Percentiles rank a stretch among this genome's conserved stretches.
Evolutionary conservation across 1,140 invertebrate genomes (phyloP).

Genomic region (Diabrotica virgifera): DNA sequence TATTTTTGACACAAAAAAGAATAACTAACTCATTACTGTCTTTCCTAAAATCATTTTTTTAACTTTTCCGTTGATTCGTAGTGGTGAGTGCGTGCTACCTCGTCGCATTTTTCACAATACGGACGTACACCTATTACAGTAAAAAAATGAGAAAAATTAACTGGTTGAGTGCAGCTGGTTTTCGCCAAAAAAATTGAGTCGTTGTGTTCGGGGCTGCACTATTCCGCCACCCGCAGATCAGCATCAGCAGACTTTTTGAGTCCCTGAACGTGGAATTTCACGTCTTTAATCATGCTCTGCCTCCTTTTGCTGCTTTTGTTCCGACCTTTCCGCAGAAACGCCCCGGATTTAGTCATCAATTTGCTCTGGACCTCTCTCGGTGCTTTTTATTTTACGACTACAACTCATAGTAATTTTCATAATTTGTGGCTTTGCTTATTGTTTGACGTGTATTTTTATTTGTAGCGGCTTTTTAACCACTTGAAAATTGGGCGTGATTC

Average conservation of each 20-base stretch:
- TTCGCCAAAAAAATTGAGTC: not conserved
- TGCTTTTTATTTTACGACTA: not conserved
- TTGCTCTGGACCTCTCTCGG: not conserved
- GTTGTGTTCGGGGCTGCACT: not conserved
- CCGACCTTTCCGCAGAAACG: conserved; percentile 1
- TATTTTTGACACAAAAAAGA: too few relatives aligned
- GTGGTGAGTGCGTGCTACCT: too few relatives aligned
- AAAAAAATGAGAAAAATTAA: too few relatives aligned
- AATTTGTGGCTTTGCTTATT: conserved; percentile 1
- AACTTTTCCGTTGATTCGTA: too few relatives aligned
- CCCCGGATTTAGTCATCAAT: conserved; percentile 1
- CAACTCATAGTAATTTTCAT: conserved; percentile 2
- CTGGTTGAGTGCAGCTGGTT: not conserved
- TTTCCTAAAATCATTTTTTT: too few relatives aligned
- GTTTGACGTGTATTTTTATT: conserved; percentile 1
- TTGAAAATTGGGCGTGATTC: not conserved
- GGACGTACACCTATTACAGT: too few relatives aligned
- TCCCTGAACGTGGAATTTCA: conserved; percentile 1
- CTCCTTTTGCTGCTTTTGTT: not conserved
- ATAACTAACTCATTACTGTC: too few relatives aligned
- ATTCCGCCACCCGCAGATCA: not conserved
- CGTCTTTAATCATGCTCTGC: not conserved
- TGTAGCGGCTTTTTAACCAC: not conserved
- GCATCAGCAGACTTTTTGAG: not conserved
- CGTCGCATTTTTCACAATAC: too few relatives aligned